Evolutionary conservation across 1,140 invertebrate genomes (phyloP).

Genomic region (Maniola jurtina): DNA sequence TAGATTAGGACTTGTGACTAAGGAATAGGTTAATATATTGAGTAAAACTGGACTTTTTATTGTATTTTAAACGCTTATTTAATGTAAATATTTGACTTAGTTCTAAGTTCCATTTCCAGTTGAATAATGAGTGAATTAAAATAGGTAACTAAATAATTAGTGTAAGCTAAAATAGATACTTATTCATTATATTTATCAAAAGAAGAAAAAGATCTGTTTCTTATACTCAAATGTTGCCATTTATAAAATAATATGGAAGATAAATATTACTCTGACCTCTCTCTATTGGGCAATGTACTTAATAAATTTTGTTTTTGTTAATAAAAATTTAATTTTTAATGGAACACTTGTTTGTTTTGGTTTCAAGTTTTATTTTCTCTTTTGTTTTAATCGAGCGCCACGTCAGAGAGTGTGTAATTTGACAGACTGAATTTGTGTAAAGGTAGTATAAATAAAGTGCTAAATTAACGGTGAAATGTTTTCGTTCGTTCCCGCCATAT

Average conservation of each 20-base stretch:
- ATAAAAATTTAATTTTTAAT: no score
- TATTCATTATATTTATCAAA: neutral
- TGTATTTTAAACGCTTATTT: slow-evolving; percentile 38
- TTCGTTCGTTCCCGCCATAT: neutral
- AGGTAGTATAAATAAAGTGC: slow-evolving; percentile 10
- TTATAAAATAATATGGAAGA: neutral
- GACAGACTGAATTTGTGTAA: slow-evolving; percentile 9
- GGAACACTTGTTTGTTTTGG: no score
- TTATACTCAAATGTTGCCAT: neutral
- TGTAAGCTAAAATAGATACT: neutral
- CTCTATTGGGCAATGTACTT: slow-evolving; percentile 4
- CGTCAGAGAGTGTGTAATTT: neutral
- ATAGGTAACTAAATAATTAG: neutral
- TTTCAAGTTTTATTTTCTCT: neutral
- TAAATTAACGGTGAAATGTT: slow-evolving; percentile 7
- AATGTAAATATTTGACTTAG: slow-evolving; percentile 43
- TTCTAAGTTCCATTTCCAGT: slow-evolving; percentile 30
- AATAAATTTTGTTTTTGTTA: neutral
- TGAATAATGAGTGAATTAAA: slow-evolving; percentile 8
- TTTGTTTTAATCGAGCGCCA: neutral
- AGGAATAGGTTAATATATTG: slow-evolving; percentile 1
- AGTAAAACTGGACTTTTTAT: slow-evolving; percentile 23
- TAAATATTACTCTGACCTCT: neutral
- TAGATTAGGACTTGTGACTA: neutral
- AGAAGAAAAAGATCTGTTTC: neutral